Conservation (phyloP, 1,140 invertebrate species). For the Meloidogyne exigua region DNA sequence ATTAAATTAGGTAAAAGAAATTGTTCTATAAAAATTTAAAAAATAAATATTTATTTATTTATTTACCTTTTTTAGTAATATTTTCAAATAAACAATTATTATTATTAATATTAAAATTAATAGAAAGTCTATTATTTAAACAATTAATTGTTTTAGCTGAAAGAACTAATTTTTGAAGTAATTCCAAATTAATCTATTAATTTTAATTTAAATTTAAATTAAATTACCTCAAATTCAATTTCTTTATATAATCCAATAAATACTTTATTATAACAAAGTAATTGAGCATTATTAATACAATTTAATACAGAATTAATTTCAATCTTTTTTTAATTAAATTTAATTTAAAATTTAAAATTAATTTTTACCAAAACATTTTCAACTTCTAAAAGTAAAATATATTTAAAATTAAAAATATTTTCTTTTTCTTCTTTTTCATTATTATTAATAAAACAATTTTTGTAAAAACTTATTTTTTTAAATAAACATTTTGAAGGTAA, state of each 20-base stretch:
- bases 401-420: constrained; percentile 1
- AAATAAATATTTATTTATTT: not conserved
- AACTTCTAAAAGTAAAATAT: constrained; percentile 17
- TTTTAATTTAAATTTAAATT: not conserved
- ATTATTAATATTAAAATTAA: not conserved
- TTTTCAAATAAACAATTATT: not conserved
- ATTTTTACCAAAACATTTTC: constrained; percentile 16
- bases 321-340: not conserved
- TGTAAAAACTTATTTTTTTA: constrained; percentile 2
- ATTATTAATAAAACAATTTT: not conserved
- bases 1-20: not conserved
- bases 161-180: not conserved
- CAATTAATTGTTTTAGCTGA: not conserved
- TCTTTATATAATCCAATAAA: constrained; percentile 13
- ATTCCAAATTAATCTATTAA: not conserved
- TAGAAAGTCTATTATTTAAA: not conserved
- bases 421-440: not conserved
- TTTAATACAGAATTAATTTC: constrained; percentile 13
- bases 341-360: not conserved
- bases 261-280: not conserved
- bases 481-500: constrained; percentile 21
- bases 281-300: constrained; percentile 21
- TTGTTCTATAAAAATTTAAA: not conserved
- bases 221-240: constrained; percentile 22
- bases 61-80: not conserved